Evolutionary conservation across 2,113 vertebrate species (phyloP).

Genomic region (Seriola quinqueradiata): DNA sequence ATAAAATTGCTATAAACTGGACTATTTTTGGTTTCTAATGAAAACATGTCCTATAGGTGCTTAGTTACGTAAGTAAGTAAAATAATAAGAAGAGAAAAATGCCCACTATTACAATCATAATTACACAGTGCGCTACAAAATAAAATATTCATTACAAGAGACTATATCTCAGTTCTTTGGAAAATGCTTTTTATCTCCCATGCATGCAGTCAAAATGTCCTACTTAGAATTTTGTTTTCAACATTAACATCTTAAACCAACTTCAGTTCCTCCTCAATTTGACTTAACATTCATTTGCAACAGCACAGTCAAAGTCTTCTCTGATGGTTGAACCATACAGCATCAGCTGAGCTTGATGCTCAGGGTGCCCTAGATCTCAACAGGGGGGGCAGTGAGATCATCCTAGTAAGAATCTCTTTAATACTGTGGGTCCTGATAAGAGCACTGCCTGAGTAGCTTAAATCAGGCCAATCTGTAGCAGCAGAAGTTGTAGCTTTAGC

Average conservation of each 20-base stretch:
- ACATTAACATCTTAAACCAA: slow-evolving; percentile 23
- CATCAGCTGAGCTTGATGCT: slow-evolving; percentile 45
- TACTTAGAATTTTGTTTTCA: slow-evolving; percentile 18
- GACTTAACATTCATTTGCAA: slow-evolving; percentile 30
- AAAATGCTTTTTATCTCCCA: not conserved
- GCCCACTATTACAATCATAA: not conserved
- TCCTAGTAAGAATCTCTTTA: slow-evolving; percentile 72
- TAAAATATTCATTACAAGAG: slow-evolving; percentile 26
- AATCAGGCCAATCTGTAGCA: slow-evolving; percentile 74
- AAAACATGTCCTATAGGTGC: not conserved
- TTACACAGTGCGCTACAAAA: not conserved
- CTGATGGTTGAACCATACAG: slow-evolving; percentile 40
- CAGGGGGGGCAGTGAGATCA: slow-evolving; percentile 47
- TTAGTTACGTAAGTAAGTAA: not conserved
- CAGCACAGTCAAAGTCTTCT: slow-evolving; percentile 46
- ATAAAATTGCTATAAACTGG: too few species aligned
- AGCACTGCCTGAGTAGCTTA: slow-evolving; percentile 64
- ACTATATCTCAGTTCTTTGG: not conserved
- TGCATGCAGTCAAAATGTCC: slow-evolving; percentile 17
- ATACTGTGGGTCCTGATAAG: slow-evolving; percentile 72
- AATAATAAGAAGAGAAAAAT: not conserved
- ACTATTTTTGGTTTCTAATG: not conserved
- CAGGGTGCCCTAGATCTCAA: slow-evolving; percentile 60
- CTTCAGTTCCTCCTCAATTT: slow-evolving; percentile 19
- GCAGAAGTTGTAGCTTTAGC: slow-evolving; percentile 62